A percentile compares a stretch with the other conserved stretches of the same genome.
phyloP scores from a whole-genome alignment of 2,113 vertebrate genomes.

The Terrapene triunguis region DNA sequence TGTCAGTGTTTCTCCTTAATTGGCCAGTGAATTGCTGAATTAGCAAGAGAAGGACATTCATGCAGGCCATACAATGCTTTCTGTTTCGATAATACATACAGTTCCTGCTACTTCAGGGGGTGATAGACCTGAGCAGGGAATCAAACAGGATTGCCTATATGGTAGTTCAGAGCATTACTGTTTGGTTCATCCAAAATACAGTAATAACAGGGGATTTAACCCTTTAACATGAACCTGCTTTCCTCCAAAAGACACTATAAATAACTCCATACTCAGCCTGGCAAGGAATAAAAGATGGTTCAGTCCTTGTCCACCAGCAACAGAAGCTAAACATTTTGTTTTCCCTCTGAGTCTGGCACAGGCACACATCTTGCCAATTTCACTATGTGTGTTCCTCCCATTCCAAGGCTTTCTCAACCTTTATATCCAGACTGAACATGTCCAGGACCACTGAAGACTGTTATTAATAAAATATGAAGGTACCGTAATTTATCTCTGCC shows the following conservation, averaged over 20 bases:
- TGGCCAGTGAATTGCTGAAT: neutral
- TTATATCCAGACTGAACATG: neutral
- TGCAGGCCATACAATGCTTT: neutral
- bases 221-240: neutral
- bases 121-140: neutral
- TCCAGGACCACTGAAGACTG: neutral
- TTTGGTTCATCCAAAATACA: neutral
- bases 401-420: fast-evolving
- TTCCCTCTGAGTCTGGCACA: neutral
- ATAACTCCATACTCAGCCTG: neutral
- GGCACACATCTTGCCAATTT: neutral
- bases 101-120: neutral
- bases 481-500: neutral
- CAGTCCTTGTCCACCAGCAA: neutral
- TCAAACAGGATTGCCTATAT: neutral
- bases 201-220: neutral
- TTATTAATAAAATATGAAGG: neutral
- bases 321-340: neutral
- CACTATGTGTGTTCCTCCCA: fast-evolving
- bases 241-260: neutral
- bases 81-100: neutral
- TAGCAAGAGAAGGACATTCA: neutral
- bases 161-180: neutral
- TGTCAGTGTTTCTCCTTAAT: neutral
- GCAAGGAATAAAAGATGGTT: neutral